Conservation (phyloP, 2,797 vertebrate species). For the Myotis daubentonii region DNA sequence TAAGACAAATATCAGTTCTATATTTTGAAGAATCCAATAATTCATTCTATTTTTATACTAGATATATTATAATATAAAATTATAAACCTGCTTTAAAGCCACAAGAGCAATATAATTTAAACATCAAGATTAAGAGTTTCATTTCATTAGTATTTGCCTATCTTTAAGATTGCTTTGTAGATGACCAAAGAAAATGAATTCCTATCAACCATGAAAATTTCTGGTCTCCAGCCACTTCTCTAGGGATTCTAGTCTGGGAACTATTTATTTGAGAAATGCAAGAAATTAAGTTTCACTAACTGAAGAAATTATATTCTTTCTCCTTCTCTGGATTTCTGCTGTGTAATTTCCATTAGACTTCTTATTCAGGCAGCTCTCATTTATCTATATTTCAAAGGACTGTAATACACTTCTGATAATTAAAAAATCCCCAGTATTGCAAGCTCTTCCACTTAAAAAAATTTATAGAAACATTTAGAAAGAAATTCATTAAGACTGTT, state of each 20-base stretch:
- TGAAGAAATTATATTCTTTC: slow-evolving; percentile 1
- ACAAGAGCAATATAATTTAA: slow-evolving; percentile 60
- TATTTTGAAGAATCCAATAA: slow-evolving; percentile 54
- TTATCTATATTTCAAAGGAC: slow-evolving; percentile 45
- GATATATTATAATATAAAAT: slow-evolving; percentile 47
- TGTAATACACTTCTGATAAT: not conserved
- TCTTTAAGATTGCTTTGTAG: slow-evolving; percentile 21
- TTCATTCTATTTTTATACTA: slow-evolving; percentile 48
- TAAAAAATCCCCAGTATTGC: slow-evolving; percentile 20
- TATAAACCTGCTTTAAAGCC: slow-evolving; percentile 21
- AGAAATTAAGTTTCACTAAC: slow-evolving; percentile 48
- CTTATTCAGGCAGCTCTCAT: not conserved
- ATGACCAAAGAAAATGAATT: slow-evolving; percentile 35
- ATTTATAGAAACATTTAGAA: slow-evolving; percentile 23
- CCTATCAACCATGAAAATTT: slow-evolving; percentile 4
- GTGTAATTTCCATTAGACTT: slow-evolving; percentile 28
- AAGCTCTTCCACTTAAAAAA: not conserved
- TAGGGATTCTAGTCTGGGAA: not conserved
- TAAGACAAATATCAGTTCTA: slow-evolving; percentile 37
- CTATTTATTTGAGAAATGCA: slow-evolving; percentile 14
- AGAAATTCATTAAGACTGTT: not conserved
- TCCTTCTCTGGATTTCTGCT: slow-evolving; percentile 8
- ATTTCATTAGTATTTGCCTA: slow-evolving; percentile 42
- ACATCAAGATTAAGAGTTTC: slow-evolving; percentile 24
- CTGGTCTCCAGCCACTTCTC: not conserved